Percentiles rank a stretch among this genome's conserved stretches.
These are phyloP conservation scores for Drosophila nebulosa DNA, from an alignment of 1,140 invertebrate genomes.

Conservation along the genomic window DNA sequence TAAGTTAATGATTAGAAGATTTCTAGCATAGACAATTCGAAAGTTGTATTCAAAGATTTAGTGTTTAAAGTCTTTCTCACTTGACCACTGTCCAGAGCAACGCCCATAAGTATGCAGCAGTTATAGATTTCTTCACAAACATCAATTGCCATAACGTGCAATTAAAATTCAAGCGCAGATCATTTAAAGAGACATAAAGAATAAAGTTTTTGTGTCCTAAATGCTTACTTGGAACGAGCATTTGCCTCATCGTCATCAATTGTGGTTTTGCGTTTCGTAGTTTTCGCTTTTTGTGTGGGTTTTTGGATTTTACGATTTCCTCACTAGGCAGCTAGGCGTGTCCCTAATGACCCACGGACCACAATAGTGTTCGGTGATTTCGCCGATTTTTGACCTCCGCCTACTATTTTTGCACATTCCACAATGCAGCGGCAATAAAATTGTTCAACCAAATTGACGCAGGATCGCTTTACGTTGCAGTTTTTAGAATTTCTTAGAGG, in stretches of 20 bases:
- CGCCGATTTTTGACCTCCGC: constrained; percentile 44
- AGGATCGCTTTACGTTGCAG: not conserved
- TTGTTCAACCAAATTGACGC: constrained; percentile 29
- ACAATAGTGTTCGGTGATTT: constrained; percentile 22
- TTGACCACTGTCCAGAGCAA: not conserved
- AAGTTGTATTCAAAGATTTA: too few species aligned
- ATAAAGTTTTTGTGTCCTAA: not conserved
- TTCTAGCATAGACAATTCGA: too few species aligned
- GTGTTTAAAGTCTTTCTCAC: not conserved
- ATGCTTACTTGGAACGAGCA: constrained; percentile 15
- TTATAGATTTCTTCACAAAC: not conserved
- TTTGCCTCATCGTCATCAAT: constrained; percentile 36
- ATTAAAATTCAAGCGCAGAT: not conserved
- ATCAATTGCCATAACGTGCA: not conserved
- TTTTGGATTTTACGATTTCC: constrained; percentile 34
- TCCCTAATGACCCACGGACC: constrained; percentile 48
- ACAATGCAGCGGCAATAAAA: constrained; percentile 55
- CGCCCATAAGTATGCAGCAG: not conserved
- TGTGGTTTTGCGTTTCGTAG: constrained; percentile 29
- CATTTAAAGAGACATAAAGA: not conserved
- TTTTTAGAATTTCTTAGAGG: too few species aligned
- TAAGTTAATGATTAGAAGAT: too few species aligned
- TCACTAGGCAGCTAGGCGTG: constrained; percentile 48
- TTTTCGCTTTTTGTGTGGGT: constrained; percentile 19
- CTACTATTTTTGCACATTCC: constrained; percentile 47